phyloP scores from a whole-genome alignment of 2,113 vertebrate species.

The Leucopsar rothschildi region DNA sequence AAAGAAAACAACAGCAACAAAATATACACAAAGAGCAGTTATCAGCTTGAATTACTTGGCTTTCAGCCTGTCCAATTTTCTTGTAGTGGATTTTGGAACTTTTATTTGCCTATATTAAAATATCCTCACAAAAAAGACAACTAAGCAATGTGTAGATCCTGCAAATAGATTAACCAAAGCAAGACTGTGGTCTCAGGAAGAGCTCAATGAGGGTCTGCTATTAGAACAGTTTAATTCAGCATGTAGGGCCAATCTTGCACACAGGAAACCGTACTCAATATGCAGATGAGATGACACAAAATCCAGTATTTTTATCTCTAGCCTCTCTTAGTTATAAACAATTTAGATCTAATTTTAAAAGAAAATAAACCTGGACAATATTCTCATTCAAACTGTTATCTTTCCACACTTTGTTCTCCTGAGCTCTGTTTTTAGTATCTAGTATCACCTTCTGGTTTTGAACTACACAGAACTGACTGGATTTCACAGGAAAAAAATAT shows the following conservation, averaged over 20 bases:
- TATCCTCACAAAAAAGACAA: not conserved
- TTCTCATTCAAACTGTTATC: not conserved
- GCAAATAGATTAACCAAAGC: not conserved
- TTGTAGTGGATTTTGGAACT: not conserved
- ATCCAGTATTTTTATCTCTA: not conserved
- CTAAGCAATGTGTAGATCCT: not conserved
- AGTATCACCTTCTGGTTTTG: not conserved
- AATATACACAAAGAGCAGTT: not conserved
- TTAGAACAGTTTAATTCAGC: not conserved
- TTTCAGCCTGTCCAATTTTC: not conserved
- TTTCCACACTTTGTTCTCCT: not conserved
- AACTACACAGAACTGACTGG: not conserved
- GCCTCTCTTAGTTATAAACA: not conserved
- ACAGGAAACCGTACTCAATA: not conserved
- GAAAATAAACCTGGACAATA: not conserved
- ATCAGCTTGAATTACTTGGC: not conserved
- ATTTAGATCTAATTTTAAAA: not conserved
- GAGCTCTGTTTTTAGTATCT: not conserved
- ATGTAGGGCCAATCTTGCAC: not conserved
- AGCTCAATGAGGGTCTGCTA: not conserved
- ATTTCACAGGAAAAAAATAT: not conserved
- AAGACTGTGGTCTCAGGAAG: not conserved
- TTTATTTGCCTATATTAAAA: not conserved
- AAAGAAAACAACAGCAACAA: not conserved
- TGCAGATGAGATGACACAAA: not conserved